Conservation (phyloP, 2,113 vertebrate genomes). For the Otis tarda region DNA sequence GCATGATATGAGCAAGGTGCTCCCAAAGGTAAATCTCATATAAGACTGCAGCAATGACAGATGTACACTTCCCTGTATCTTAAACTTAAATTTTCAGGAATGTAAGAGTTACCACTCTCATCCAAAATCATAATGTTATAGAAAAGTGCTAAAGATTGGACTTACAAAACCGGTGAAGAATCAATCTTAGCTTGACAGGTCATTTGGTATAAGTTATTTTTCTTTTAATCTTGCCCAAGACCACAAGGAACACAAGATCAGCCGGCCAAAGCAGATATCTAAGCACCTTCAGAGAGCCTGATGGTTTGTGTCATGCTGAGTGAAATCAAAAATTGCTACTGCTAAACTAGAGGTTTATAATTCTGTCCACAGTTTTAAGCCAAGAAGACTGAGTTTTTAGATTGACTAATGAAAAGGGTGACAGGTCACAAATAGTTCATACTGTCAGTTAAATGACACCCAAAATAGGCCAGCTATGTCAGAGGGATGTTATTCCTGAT, state of each 20-base stretch:
- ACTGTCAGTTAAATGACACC: not conserved
- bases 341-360: not conserved
- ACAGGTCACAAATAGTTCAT: not conserved
- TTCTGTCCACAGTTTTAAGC: not conserved
- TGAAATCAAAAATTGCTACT: not conserved
- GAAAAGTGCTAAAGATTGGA: not conserved
- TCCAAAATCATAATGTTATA: not conserved
- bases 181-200: not conserved
- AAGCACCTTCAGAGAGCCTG: not conserved
- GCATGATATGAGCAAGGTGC: rapidly evolving
- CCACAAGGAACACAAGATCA: not conserved
- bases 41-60: not conserved
- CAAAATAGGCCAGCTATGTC: not conserved
- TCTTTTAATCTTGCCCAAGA: not conserved
- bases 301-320: not conserved
- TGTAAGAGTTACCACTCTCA: not conserved
- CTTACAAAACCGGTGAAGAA: not conserved
- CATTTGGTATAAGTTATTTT: not conserved
- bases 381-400: not conserved
- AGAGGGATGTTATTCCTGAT: not conserved
- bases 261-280: not conserved
- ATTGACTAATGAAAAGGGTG: not conserved
- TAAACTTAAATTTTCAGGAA: not conserved
- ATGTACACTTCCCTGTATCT: not conserved
- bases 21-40: not conserved